A percentile compares a stretch with the other conserved stretches of the same genome.
Conservation (phyloP, 2,888 invertebrate genomes). For the Sycophila texana region DNA sequence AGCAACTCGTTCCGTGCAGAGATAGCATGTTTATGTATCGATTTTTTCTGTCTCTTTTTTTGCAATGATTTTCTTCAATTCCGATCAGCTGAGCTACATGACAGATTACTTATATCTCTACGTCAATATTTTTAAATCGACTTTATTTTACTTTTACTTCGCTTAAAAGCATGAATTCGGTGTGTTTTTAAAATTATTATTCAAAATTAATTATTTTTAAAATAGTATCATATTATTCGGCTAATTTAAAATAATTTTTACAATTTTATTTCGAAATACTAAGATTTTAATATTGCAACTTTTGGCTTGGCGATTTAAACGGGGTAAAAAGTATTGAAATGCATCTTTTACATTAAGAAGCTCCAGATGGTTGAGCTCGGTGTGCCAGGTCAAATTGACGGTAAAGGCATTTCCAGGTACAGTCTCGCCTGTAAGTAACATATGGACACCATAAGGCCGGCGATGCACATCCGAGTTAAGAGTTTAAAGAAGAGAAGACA, state of each 20-base stretch:
- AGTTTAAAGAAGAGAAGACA: neutral
- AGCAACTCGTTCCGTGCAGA: neutral
- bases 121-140: too few species aligned
- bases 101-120: neutral
- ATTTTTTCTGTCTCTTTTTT: neutral
- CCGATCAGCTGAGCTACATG: constrained; percentile 1
- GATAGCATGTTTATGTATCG: neutral
- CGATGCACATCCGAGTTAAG: neutral
- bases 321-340: neutral
- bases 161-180: too few species aligned
- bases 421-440: constrained; percentile 1
- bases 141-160: too few species aligned
- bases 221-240: neutral
- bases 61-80: neutral
- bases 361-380: constrained; percentile 10
- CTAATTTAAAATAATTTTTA: too few species aligned
- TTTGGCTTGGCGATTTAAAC: too few species aligned
- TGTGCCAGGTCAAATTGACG: neutral
- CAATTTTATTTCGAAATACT: too few species aligned
- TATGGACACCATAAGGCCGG: constrained; percentile 21
- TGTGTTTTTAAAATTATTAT: too few species aligned
- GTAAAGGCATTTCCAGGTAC: constrained; percentile 16
- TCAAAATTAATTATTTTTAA: too few species aligned
- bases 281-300: too few species aligned
- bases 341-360: neutral